A percentile compares a stretch with the other conserved stretches of the same genome.
These are phyloP conservation scores for Diuraphis noxia DNA, from an alignment of 1,140 invertebrate genomes.

Conservation along the genomic window DNA sequence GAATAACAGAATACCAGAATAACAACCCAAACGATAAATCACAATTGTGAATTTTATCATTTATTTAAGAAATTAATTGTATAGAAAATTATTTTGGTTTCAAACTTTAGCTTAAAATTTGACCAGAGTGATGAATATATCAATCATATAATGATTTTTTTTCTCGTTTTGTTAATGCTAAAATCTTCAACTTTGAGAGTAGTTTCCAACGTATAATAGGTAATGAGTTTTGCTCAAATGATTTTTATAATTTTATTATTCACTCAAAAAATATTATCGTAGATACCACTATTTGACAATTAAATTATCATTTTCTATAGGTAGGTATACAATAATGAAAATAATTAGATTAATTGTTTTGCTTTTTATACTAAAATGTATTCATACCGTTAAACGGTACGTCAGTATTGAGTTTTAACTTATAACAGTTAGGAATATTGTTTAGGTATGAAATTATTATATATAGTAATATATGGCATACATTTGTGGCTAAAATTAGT, in stretches of 20 bases:
- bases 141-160: neutral
- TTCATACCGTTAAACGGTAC: neutral
- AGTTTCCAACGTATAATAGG: neutral
- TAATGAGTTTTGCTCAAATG: no score
- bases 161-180: no score
- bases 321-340: neutral
- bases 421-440: neutral
- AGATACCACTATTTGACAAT: no score
- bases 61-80: neutral
- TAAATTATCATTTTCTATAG: no score
- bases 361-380: neutral
- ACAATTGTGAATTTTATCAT: neutral
- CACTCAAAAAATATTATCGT: no score
- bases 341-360: neutral
- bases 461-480: neutral
- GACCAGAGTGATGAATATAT: no score
- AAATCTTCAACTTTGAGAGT: neutral
- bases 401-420: neutral
- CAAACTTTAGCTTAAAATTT: neutral
- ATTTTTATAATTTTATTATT: no score
- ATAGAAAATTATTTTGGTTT: neutral
- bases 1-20: no score
- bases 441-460: neutral
- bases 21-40: neutral
- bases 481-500: neutral